Conservation (phyloP, 2,888 invertebrate species). For the Pristionchus maxplancki region DNA sequence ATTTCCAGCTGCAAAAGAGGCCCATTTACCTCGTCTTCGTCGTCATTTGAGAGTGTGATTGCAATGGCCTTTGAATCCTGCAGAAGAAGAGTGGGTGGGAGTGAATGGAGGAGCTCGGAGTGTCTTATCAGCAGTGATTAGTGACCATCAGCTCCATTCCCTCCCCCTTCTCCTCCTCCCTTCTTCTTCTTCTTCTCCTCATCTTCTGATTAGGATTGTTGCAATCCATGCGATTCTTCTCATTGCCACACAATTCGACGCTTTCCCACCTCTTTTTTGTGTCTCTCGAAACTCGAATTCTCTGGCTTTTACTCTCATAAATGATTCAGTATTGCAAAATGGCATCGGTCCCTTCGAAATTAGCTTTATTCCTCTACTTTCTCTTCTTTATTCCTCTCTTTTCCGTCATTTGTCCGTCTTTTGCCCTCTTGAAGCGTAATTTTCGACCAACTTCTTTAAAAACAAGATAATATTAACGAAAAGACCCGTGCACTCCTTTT, state of each 20-base stretch:
- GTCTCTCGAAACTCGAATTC: neutral
- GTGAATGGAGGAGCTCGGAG: neutral
- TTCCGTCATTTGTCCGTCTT: neutral
- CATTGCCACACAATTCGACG: neutral
- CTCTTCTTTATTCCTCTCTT: neutral
- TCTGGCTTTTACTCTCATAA: neutral
- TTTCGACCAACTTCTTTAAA: neutral
- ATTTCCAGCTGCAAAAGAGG: neutral
- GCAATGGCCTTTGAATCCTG: neutral
- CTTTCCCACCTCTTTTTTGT: neutral
- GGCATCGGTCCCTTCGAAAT: neutral
- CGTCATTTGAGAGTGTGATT: neutral
- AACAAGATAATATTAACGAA: neutral
- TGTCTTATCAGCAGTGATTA: neutral
- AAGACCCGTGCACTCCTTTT: neutral
- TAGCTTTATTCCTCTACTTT: constrained; percentile 9
- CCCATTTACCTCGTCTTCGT: neutral
- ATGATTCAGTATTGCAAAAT: constrained; percentile 20
- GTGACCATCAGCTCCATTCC: neutral
- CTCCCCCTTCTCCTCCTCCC: neutral
- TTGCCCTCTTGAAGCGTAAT: neutral
- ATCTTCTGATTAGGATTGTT: neutral
- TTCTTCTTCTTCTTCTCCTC: too few relatives aligned
- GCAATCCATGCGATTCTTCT: neutral
- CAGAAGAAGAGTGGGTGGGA: neutral